Percentiles rank a stretch among this genome's conserved stretches.
Conservation (phyloP, 1,140 invertebrate species). For the Bradysia coprophila region DNA sequence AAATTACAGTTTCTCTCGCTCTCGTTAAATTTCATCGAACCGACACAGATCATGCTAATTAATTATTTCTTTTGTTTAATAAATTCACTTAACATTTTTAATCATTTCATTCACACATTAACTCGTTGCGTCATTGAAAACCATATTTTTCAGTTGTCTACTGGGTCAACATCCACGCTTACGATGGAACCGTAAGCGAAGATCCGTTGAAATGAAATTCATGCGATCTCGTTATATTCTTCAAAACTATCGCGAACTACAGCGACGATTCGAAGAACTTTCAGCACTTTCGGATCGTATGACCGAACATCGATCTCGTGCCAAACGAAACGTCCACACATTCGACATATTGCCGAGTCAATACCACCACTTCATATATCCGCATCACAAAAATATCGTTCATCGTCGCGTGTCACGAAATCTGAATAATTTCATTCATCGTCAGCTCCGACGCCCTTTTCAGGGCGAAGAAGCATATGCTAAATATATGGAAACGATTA, state of each 20-base stretch:
- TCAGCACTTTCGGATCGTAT: too few species aligned
- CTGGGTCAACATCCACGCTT: constrained; percentile 67
- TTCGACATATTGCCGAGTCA: too few species aligned
- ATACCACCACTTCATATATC: too few species aligned
- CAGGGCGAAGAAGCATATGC: constrained; percentile 11
- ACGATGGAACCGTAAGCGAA: constrained; percentile 48
- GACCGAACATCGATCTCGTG: too few species aligned
- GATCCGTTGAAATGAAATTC: constrained; percentile 34
- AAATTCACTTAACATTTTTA: too few species aligned
- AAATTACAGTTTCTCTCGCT: too few species aligned
- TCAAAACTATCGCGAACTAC: constrained; percentile 25
- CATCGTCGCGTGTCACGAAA: too few species aligned
- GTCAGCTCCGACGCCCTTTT: background rate
- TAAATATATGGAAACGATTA: constrained; percentile 19
- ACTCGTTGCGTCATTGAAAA: background rate
- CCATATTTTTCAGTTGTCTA: constrained; percentile 33
- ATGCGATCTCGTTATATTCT: constrained; percentile 27
- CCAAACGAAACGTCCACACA: too few species aligned
- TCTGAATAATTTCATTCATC: background rate
- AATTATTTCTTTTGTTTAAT: too few species aligned
- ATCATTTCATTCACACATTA: constrained; percentile 1
- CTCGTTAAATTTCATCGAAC: too few species aligned
- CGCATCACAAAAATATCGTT: too few species aligned
- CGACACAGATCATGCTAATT: too few species aligned
- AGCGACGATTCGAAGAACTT: constrained; percentile 9